Evolutionary conservation across 2,888 invertebrate species (phyloP).

Genomic region (Noctua janthina): DNA sequence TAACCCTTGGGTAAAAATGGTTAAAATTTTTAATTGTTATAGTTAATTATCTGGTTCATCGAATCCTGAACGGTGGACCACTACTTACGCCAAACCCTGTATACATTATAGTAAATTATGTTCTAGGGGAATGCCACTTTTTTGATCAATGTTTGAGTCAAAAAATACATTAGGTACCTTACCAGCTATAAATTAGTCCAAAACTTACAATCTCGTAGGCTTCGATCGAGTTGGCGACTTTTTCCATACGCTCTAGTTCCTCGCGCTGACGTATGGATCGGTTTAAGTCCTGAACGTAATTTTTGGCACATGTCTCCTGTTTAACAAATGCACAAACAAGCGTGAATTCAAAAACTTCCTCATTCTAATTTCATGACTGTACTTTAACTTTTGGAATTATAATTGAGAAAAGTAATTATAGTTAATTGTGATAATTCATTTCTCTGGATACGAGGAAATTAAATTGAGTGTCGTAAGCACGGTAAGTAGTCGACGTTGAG

Average conservation of each 20-base stretch:
- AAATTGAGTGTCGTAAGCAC: not conserved
- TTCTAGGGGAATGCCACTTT: not conserved
- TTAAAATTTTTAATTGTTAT: too few relatives aligned
- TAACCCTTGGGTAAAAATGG: too few relatives aligned
- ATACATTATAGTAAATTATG: not conserved
- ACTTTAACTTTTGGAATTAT: slow-evolving; percentile 18
- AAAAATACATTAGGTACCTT: not conserved
- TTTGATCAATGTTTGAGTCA: not conserved
- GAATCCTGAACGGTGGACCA: too few relatives aligned
- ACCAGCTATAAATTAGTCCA: not conserved
- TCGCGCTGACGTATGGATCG: slow-evolving; percentile 81
- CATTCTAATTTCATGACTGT: not conserved
- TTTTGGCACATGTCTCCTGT: slow-evolving; percentile 75
- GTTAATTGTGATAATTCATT: slow-evolving; percentile 11
- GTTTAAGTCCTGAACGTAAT: slow-evolving; percentile 79
- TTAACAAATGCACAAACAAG: slow-evolving; percentile 23
- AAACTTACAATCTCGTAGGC: slow-evolving; percentile 92
- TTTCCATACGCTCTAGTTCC: slow-evolving; percentile 77
- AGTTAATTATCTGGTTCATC: too few relatives aligned
- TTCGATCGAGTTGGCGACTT: slow-evolving; percentile 75
- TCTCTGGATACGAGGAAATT: slow-evolving; percentile 1
- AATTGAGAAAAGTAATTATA: slow-evolving; percentile 9
- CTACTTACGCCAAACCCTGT: too few relatives aligned
- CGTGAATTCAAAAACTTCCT: slow-evolving; percentile 8
- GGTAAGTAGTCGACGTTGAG: not conserved